Evolutionary conservation across 2,797 vertebrate species (phyloP), one percentile per base, ranked within the genome.

Genomic region (Sebastes steindachneri): DNA sequence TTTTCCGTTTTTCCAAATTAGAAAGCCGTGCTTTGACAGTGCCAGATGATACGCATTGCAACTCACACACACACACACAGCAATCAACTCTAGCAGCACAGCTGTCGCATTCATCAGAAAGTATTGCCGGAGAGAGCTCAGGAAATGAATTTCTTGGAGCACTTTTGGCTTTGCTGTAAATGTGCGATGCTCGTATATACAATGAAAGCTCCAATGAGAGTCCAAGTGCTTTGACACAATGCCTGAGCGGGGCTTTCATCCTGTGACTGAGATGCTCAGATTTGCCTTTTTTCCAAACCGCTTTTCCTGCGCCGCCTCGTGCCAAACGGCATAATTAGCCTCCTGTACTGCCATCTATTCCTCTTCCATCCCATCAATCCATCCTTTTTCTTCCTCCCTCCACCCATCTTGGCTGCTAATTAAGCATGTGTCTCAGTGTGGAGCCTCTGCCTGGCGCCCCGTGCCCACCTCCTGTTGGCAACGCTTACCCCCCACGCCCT

Each of bases 381-480:
- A 67, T 86, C 80, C 57, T 73, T 73, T 73, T 72, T 79, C 65
- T 41, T 29, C 79, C 60, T 80, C 66, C 71, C 60, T 77, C 82
- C 77, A 87, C 91, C 87, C 80, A 73, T 87, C 87, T 64, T 68
- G 64, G 80, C 85, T 75, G 87, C 80, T 91, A 92, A 93, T 93
- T 89, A 93, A 87, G 85, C 84, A 53, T 62, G 83, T 72, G 75
- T 81, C 85, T 78, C 89, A 82, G 83, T 60, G 69, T 82, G 79
- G 85, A 79, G 88, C 79, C 85, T 73, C 80, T 58, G 86, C 86
- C 59, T 84, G 84, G 84, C 68, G 65, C 82, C 76, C 75, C 64
- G 23, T 59, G 54, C 80, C 85, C 76, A 68, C 95, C 96, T 95
- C 95, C 95, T 95, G 94, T 95, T 96, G 96, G 95, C 96, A 96